These are phyloP conservation scores for Struthio camelus DNA, from an alignment of 2,113 vertebrate genomes.

Conservation along the genomic window DNA sequence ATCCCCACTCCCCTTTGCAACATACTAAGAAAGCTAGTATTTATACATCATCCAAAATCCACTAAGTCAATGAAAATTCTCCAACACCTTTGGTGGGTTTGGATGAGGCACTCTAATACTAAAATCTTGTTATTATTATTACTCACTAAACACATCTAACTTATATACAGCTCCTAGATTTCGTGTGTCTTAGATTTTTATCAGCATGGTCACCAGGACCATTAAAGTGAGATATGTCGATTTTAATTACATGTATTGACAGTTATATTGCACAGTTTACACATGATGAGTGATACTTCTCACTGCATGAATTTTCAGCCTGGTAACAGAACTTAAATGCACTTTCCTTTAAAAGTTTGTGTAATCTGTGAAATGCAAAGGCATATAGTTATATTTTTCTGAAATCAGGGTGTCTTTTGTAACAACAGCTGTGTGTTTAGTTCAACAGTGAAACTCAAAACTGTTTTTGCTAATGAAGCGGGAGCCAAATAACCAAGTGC, in stretches of 20 bases:
- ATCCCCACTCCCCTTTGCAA: fast-evolving
- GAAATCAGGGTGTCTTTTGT: neutral
- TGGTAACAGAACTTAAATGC: neutral
- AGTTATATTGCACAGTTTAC: neutral
- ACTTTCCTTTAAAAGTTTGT: slow-evolving; percentile 29
- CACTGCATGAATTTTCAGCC: slow-evolving; percentile 1
- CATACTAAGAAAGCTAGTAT: neutral
- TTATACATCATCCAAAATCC: neutral
- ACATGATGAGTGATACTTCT: neutral
- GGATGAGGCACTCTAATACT: neutral
- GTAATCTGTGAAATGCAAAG: slow-evolving; percentile 20
- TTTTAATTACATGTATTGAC: slow-evolving; percentile 21
- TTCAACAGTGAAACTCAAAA: slow-evolving; percentile 53
- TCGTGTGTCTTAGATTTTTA: neutral
- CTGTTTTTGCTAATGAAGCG: slow-evolving; percentile 27
- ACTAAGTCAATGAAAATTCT: neutral
- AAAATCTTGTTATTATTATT: neutral
- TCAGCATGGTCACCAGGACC: neutral
- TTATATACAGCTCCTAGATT: neutral
- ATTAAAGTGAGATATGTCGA: neutral
- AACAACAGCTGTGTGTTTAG: slow-evolving; percentile 23
- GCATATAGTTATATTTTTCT: slow-evolving; percentile 17
- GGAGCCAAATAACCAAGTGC: slow-evolving; percentile 26
- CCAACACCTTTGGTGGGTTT: neutral
- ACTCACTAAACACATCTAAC: neutral